Base-by-base conservation (phyloP, 1,140 invertebrate species). In the Stenopsyche tienmushanensis region DNA sequence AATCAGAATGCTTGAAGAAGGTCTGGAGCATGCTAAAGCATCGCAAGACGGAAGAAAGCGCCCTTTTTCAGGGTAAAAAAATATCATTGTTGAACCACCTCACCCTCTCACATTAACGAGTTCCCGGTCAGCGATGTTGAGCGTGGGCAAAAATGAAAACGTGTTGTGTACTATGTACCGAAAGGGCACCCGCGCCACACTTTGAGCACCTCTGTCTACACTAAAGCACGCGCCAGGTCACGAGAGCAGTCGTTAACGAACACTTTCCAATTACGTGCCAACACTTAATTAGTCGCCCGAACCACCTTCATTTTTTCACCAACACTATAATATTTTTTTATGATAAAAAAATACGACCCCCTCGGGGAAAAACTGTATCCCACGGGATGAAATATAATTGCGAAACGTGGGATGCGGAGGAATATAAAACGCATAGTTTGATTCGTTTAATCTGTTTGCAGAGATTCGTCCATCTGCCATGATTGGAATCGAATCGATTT, bases 211-310 rank as follows among this genome's bases (percentile, higher is more conserved):
- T 23, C 53, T 57, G 15, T 41, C n/a, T 9, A 34, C 44, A 47
- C 57, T 60, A 60, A 60, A 60, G 57, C 57, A 47, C 57, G 57
- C 42, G 24, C 42, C 5, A 21, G n/a, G 21, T 5, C 2, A 29
- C 42, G 42, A 44, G 57, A 44, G 57, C 42, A 34, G 57, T 60
- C 57, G 57, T 60, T 60, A 60, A 60, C 57, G 57, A 60, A 60
- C 57, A 60, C 57, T 60, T 60, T 47, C 57, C 57, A 60, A 60
- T 60, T 60, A 60, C 57, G 57, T 39, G 44, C 21, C 57, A 47
- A 60, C 57, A 47, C 57, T 60, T 60, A 60, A 60, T 60, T 60
- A 60, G 57, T 45, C 39, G 54, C 34, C 29, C 26, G 50, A 7
- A 53, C 21, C 50, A 53, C 54, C 39, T 57, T 42, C 10, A n/a